phyloP scores from a whole-genome alignment of 2,888 invertebrate species.

The Catocala nupta region DNA sequence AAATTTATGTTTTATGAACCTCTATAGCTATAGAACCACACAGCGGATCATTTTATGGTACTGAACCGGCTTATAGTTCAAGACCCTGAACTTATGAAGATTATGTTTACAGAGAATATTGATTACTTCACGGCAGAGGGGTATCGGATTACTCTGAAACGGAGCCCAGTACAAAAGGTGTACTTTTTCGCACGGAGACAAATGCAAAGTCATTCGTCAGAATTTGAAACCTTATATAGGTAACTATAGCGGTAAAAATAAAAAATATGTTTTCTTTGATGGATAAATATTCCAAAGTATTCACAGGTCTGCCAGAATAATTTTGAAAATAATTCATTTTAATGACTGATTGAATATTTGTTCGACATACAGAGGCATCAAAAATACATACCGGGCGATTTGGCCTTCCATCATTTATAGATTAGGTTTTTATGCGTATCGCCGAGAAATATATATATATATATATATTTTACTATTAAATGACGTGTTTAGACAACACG shows the following conservation, averaged over 20 bases:
- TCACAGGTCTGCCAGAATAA: conserved; percentile 36
- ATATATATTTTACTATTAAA: conserved; percentile 23
- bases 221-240: conserved; percentile 48
- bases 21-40: conserved; percentile 54
- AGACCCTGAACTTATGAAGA: conserved; percentile 54
- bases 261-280: conserved; percentile 60
- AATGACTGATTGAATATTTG: conserved; percentile 51
- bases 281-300: conserved; percentile 42
- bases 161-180: conserved; percentile 50
- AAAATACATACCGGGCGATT: conserved; percentile 36
- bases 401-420: conserved; percentile 58
- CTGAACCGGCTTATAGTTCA: conserved; percentile 59
- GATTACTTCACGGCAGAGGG: conserved; percentile 55
- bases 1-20: conserved; percentile 55
- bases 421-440: conserved; percentile 43
- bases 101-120: conserved; percentile 55
- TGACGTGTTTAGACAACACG: conserved; percentile 1
- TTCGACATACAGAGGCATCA: conserved; percentile 40
- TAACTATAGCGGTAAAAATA: conserved; percentile 55
- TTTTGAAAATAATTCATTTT: conserved; percentile 49
- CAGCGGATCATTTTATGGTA: conserved; percentile 65
- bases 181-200: conserved; percentile 54
- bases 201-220: conserved; percentile 55
- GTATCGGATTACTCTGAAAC: conserved; percentile 40
- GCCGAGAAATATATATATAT: conserved; percentile 46